Percentiles rank a stretch among this genome's conserved stretches.
phyloP scores from a whole-genome alignment of 2,113 vertebrate genomes.

The Bucco capensis region DNA sequence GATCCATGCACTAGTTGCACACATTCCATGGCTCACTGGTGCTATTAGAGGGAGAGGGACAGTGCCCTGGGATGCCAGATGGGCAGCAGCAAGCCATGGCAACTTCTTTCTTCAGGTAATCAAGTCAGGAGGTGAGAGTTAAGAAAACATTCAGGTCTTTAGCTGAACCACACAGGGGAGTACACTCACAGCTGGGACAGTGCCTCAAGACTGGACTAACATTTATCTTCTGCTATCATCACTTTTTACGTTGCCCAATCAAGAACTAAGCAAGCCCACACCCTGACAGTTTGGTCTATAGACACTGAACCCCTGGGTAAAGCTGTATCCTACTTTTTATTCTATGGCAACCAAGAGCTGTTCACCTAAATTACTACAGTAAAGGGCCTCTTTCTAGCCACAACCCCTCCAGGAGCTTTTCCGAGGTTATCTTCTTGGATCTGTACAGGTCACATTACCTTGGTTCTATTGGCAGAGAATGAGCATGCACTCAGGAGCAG shows the following conservation, averaged over 20 bases:
- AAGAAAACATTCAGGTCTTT: not conserved
- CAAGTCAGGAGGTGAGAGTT: not conserved
- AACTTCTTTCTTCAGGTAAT: not conserved
- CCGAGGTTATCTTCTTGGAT: not conserved
- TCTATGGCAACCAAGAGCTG: not conserved
- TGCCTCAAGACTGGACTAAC: not conserved
- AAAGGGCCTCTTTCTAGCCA: not conserved
- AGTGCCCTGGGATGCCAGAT: rapidly evolving
- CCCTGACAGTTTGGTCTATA: not conserved
- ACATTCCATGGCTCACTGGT: rapidly evolving
- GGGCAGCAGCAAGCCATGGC: not conserved
- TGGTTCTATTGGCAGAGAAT: rapidly evolving
- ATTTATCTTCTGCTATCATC: rapidly evolving
- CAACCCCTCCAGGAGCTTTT: rapidly evolving
- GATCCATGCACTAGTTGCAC: rapidly evolving
- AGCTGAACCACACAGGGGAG: not conserved
- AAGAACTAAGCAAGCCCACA: rapidly evolving
- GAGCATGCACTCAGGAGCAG: rapidly evolving
- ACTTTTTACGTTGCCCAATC: not conserved
- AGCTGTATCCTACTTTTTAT: not conserved
- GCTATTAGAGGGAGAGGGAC: not conserved
- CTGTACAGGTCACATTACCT: not conserved
- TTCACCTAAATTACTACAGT: not conserved
- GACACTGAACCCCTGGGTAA: not conserved
- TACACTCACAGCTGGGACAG: not conserved